phyloP scores from a whole-genome alignment of 2,797 vertebrate species.

The Decapterus maruadsi region DNA sequence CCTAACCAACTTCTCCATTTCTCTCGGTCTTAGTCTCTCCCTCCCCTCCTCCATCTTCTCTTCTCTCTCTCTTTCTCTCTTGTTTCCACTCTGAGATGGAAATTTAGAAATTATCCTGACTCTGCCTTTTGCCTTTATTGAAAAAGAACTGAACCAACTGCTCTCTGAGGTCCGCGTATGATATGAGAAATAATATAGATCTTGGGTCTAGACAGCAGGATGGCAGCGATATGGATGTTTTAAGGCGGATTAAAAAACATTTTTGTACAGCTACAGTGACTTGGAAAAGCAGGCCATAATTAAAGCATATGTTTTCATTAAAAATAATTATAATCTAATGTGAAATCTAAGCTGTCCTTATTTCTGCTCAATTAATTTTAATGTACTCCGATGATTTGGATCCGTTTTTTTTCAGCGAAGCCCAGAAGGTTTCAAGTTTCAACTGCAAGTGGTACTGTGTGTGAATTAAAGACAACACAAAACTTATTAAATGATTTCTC shows the following conservation, averaged over 20 bases:
- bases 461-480: no score
- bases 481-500: no score
- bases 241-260: neutral
- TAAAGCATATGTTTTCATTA: neutral
- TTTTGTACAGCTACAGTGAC: neutral
- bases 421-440: no score
- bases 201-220: neutral
- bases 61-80: slow-evolving; percentile 4
- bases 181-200: neutral
- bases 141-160: slow-evolving; percentile 27
- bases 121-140: slow-evolving; percentile 40
- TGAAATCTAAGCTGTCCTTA: neutral
- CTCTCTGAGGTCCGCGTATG: neutral
- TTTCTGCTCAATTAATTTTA: neutral
- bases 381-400: neutral
- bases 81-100: slow-evolving; percentile 46
- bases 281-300: neutral
- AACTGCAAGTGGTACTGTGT: no score
- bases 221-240: neutral
- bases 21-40: neutral
- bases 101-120: slow-evolving; percentile 45
- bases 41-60: slow-evolving; percentile 6
- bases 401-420: no score
- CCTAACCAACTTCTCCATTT: slow-evolving; percentile 49
- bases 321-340: neutral